A percentile compares a stretch with the other conserved stretches of the same genome.
These are phyloP conservation scores for Drosophila leonis DNA, from an alignment of 2,888 invertebrate genomes.

Conservation along the genomic window DNA sequence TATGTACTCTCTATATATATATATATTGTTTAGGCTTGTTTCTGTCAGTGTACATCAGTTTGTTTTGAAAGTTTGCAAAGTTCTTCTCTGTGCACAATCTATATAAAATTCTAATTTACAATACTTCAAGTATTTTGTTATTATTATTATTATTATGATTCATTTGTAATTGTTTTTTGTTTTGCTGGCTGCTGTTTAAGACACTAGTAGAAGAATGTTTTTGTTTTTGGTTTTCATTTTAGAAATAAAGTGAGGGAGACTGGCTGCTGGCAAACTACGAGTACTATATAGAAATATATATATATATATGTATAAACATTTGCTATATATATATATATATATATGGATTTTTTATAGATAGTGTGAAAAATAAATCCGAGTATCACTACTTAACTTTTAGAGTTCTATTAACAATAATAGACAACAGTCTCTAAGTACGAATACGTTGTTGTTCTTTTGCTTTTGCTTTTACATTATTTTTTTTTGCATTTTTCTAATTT, in stretches of 20 bases:
- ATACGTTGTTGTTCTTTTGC: conserved; percentile 75
- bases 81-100: conserved; percentile 57
- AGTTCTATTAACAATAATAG: conserved; percentile 80
- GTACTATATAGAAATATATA: conserved; percentile 58
- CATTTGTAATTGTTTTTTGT: conserved; percentile 11
- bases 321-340: conserved; percentile 36
- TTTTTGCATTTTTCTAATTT: neutral
- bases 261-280: conserved; percentile 57
- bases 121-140: conserved; percentile 68
- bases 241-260: conserved; percentile 41
- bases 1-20: conserved; percentile 18
- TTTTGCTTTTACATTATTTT: conserved; percentile 25
- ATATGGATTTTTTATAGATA: conserved; percentile 44
- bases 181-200: conserved; percentile 66
- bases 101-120: conserved; percentile 68
- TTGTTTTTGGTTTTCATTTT: conserved; percentile 42
- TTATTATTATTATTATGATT: conserved; percentile 27
- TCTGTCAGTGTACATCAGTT: conserved; percentile 74
- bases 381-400: conserved; percentile 79
- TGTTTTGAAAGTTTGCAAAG: conserved; percentile 23
- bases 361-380: conserved; percentile 79
- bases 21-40: conserved; percentile 58
- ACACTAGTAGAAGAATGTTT: conserved; percentile 71
- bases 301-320: conserved; percentile 36
- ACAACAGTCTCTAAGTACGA: conserved; percentile 82